Conservation (phyloP, 2,888 invertebrate genomes). For the Sclerodermus sp. region DNA sequence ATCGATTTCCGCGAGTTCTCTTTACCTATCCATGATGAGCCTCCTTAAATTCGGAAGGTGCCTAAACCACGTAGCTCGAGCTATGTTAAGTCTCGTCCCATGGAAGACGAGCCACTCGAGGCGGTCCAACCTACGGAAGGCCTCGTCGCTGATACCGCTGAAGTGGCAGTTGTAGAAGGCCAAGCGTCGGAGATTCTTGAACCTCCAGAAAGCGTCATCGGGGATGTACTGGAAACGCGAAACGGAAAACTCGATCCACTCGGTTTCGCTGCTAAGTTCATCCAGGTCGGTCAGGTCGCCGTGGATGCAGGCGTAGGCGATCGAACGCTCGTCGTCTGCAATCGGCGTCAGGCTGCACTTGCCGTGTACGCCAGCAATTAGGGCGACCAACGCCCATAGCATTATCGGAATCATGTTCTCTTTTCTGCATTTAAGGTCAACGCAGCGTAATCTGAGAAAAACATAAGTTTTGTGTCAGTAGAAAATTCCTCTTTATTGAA, state of each 20-base stretch:
- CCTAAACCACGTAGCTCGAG: slow-evolving; percentile 28
- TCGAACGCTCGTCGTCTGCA: slow-evolving; percentile 27
- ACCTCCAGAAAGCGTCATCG: slow-evolving; percentile 33
- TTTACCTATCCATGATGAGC: slow-evolving; percentile 33
- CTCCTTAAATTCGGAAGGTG: slow-evolving; percentile 27
- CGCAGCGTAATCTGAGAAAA: background rate
- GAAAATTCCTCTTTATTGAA: too few relatives aligned
- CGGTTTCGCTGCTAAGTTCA: slow-evolving; percentile 31
- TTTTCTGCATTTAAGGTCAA: background rate
- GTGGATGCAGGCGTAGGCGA: slow-evolving; percentile 42
- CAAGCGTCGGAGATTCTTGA: slow-evolving; percentile 28
- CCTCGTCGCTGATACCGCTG: slow-evolving; percentile 24
- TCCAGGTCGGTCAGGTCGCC: slow-evolving; percentile 32
- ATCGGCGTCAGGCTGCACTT: slow-evolving; percentile 36
- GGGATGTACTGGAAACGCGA: slow-evolving; percentile 33
- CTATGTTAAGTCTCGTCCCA: slow-evolving; percentile 32
- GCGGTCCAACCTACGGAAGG: slow-evolving; percentile 34
- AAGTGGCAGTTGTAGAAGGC: slow-evolving; percentile 44
- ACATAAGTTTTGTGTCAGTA: too few relatives aligned
- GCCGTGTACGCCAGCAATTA: slow-evolving; percentile 28
- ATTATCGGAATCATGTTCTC: slow-evolving; percentile 17
- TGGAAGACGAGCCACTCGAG: slow-evolving; percentile 40
- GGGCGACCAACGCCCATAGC: slow-evolving; percentile 33
- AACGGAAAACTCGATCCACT: slow-evolving; percentile 47
- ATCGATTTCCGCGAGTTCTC: slow-evolving; percentile 7